Percentiles rank a stretch among this genome's conserved stretches.
These are phyloP conservation scores for Gracilinanus agilis DNA, from an alignment of 2,113 vertebrate genomes.

Conservation along the genomic window DNA sequence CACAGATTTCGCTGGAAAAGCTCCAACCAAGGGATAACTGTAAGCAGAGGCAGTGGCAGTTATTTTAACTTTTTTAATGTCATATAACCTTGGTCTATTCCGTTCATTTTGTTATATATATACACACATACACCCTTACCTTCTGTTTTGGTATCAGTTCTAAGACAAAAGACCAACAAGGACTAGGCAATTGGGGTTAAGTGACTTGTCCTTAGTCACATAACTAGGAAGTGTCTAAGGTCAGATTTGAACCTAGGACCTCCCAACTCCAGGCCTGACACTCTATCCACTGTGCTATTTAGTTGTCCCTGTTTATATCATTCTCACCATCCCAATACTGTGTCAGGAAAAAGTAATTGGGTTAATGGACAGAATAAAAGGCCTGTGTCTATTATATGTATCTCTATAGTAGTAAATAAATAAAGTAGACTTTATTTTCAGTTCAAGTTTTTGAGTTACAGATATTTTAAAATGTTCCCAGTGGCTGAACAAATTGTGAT, in stretches of 20 bases:
- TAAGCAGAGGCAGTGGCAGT: conserved; percentile 38
- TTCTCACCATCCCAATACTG: conserved; percentile 16
- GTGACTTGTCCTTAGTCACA: too few relatives aligned
- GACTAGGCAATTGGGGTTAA: too few relatives aligned
- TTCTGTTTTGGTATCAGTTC: too few relatives aligned
- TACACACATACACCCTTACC: too few relatives aligned
- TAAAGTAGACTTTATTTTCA: neutral
- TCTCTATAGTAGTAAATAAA: neutral
- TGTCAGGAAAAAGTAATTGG: conserved; percentile 33
- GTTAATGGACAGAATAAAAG: conserved; percentile 45
- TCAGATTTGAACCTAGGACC: too few relatives aligned
- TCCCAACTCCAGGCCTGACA: too few relatives aligned
- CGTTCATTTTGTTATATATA: neutral
- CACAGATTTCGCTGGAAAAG: conserved; percentile 58
- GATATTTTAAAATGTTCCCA: neutral
- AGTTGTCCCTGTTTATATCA: neutral
- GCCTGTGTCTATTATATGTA: neutral
- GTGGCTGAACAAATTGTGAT: too few relatives aligned
- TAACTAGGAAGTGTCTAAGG: too few relatives aligned
- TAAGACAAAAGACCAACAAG: too few relatives aligned
- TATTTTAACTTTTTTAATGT: conserved; percentile 50
- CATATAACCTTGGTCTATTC: conserved; percentile 27
- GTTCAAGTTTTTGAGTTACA: neutral
- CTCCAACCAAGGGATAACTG: conserved; percentile 56
- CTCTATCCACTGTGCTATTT: too few relatives aligned